Evolutionary conservation across 2,113 vertebrate species (phyloP).

Genomic region (Callaeas wilsoni): DNA sequence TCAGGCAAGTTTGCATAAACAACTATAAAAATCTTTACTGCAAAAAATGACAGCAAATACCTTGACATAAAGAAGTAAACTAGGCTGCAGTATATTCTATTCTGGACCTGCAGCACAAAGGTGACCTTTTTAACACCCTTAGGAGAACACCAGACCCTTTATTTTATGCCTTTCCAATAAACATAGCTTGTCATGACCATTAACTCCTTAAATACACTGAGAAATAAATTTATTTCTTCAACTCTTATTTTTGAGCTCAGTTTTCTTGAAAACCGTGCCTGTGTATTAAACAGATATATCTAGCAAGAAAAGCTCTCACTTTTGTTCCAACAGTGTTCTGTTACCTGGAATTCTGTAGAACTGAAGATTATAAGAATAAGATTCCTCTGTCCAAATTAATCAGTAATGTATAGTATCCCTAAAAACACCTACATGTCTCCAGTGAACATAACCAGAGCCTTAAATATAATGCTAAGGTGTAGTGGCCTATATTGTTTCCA

Average conservation of each 20-base stretch:
- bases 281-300: background rate
- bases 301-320: background rate
- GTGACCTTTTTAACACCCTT: background rate
- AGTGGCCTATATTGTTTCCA: background rate
- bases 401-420: background rate
- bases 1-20: background rate
- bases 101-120: background rate
- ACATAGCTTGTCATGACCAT: background rate
- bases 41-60: background rate
- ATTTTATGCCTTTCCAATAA: background rate
- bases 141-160: background rate
- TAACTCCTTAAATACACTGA: background rate
- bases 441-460: background rate
- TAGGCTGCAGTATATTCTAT: rapidly evolving
- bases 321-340: background rate
- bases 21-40: background rate
- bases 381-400: background rate
- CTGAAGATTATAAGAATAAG: background rate
- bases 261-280: background rate
- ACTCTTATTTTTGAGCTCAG: background rate
- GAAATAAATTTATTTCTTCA: background rate
- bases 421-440: background rate
- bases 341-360: background rate
- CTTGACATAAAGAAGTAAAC: background rate
- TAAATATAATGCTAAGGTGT: background rate